Percentiles rank a stretch among this genome's conserved stretches.
phyloP scores from a whole-genome alignment of 1,140 invertebrate species.

The Rhyzopertha dominica region DNA sequence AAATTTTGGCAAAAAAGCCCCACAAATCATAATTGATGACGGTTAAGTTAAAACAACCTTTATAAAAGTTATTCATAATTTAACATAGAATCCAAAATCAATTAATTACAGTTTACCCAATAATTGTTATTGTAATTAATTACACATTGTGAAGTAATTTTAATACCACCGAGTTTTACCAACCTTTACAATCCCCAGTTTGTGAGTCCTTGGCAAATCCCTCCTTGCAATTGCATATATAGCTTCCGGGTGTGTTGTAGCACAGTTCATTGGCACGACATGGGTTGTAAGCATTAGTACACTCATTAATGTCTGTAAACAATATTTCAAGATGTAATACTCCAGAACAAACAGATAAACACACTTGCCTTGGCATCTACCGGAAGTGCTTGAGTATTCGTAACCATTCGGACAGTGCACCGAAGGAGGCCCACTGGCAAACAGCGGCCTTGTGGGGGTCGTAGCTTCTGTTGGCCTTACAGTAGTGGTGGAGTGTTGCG shows the following conservation, averaged over 20 bases:
- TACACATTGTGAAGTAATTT: too few species aligned
- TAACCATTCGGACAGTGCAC: background rate
- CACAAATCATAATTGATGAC: too few species aligned
- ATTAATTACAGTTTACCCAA: background rate
- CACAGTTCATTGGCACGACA: slow-evolving; percentile 67
- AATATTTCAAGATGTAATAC: slow-evolving; percentile 6
- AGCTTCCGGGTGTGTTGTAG: slow-evolving; percentile 71
- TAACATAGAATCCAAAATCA: too few species aligned
- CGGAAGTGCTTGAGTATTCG: background rate
- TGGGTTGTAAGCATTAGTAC: slow-evolving; percentile 54
- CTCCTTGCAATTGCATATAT: slow-evolving; percentile 69
- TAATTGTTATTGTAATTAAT: too few species aligned
- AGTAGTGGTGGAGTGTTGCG: slow-evolving; percentile 3
- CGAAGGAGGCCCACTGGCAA: background rate
- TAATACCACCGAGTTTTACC: slow-evolving; percentile 56
- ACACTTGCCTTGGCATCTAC: too few species aligned
- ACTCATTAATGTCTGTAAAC: slow-evolving; percentile 70
- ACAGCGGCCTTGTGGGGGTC: background rate
- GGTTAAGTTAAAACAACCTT: too few species aligned
- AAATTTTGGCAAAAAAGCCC: too few species aligned
- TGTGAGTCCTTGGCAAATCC: slow-evolving; percentile 65
- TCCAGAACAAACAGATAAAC: too few species aligned
- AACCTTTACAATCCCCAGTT: slow-evolving; percentile 64
- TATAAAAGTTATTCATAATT: too few species aligned
- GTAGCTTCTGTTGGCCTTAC: slow-evolving; percentile 1